A percentile compares a stretch with the other conserved stretches of the same genome.
phyloP scores from a whole-genome alignment of 2,113 vertebrate genomes.

The Erythrolamprus reginae region DNA sequence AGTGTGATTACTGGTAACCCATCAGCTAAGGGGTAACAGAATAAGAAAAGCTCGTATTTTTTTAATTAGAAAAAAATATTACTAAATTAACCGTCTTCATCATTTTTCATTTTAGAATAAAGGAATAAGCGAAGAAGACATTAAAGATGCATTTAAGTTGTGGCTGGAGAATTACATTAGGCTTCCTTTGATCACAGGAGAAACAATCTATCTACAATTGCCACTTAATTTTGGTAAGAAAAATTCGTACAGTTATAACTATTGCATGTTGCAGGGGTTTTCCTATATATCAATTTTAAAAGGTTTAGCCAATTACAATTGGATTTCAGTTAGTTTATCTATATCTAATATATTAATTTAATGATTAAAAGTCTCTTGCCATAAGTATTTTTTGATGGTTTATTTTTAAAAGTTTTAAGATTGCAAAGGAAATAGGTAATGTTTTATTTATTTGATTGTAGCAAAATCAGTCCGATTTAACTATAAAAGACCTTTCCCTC shows the following conservation, averaged over 20 bases:
- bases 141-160: slow-evolving; percentile 77
- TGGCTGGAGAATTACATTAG: slow-evolving; percentile 81
- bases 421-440: background rate
- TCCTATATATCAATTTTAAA: background rate
- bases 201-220: slow-evolving; percentile 70
- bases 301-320: background rate
- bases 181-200: slow-evolving; percentile 75
- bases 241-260: background rate
- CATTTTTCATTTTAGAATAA: slow-evolving; percentile 63
- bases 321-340: background rate
- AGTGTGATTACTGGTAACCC: background rate
- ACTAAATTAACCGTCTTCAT: background rate
- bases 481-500: background rate
- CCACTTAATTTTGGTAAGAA: slow-evolving; percentile 72
- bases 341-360: background rate
- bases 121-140: slow-evolving; percentile 66
- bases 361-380: background rate
- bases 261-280: background rate
- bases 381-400: background rate
- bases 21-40: background rate
- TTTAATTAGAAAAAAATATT: background rate
- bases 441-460: background rate
- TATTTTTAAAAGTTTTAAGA: background rate
- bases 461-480: background rate
- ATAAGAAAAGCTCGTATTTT: background rate